These are phyloP conservation scores for Phyto melanocephala DNA, from an alignment of 2,888 invertebrate genomes.

Conservation along the genomic window DNA sequence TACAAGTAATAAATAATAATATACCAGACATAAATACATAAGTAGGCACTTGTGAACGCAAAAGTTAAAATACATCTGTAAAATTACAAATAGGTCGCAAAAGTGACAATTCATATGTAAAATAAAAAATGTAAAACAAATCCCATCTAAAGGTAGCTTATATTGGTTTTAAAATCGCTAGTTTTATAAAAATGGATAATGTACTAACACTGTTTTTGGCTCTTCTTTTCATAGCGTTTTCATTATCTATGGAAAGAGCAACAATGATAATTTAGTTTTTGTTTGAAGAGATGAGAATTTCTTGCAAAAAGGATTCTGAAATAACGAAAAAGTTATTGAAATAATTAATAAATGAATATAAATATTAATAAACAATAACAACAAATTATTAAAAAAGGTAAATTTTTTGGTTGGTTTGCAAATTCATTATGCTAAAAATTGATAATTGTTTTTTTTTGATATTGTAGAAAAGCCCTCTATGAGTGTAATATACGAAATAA, in stretches of 20 bases:
- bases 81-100: no score
- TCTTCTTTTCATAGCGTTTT: conserved; percentile 22
- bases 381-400: background rate
- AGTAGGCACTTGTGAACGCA: no score
- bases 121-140: no score
- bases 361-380: background rate
- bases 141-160: no score
- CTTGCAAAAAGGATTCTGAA: conserved; percentile 19
- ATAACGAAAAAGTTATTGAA: background rate
- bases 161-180: background rate
- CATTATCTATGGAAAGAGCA: conserved; percentile 40
- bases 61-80: no score
- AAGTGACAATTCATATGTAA: no score
- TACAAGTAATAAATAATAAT: no score
- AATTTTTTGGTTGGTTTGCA: background rate
- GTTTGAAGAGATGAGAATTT: conserved; percentile 42
- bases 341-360: background rate
- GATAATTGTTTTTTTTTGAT: background rate
- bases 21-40: no score
- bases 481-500: conserved; percentile 7
- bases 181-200: no score
- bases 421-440: conserved; percentile 37
- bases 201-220: conserved; percentile 29
- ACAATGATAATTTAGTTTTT: conserved; percentile 59
- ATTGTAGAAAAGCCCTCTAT: background rate